Evolutionary conservation across 1,140 invertebrate species (phyloP).

Genomic region (Drosophila micromelanica): DNA sequence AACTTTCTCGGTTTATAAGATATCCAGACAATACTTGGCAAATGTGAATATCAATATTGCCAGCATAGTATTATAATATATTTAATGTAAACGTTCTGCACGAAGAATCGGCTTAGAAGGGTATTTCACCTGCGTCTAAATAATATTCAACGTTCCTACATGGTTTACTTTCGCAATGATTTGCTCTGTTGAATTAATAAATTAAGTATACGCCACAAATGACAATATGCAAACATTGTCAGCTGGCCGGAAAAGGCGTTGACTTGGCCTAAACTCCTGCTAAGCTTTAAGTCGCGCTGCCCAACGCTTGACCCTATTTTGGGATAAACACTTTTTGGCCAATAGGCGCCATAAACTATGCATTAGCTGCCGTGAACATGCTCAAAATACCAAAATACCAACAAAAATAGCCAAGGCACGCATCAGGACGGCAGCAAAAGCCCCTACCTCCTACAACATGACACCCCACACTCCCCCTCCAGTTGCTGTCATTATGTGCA

Average conservation of each 20-base stretch:
- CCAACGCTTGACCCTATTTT: constrained; percentile 53
- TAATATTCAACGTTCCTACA: background rate
- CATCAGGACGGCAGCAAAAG: background rate
- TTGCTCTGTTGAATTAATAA: constrained; percentile 78
- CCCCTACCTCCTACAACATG: background rate
- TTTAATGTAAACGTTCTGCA: no score
- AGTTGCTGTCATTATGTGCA: constrained; percentile 48
- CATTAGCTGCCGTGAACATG: constrained; percentile 74
- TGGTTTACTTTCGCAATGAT: constrained; percentile 59
- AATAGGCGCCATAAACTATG: constrained; percentile 75
- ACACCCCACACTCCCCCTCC: background rate
- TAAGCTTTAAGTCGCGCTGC: constrained; percentile 3
- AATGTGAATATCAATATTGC: no score
- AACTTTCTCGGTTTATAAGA: no score
- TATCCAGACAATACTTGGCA: no score
- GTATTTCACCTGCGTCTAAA: background rate
- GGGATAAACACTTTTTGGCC: constrained; percentile 67
- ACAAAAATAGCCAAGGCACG: constrained; percentile 45
- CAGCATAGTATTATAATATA: no score
- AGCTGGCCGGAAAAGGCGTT: background rate
- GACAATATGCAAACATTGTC: constrained; percentile 8
- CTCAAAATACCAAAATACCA: constrained; percentile 78
- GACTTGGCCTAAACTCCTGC: background rate
- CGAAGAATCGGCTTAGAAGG: no score
- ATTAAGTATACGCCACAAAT: constrained; percentile 67